These are phyloP conservation scores for Nysson spinosus DNA, from an alignment of 2,888 invertebrate species.

Conservation along the genomic window DNA sequence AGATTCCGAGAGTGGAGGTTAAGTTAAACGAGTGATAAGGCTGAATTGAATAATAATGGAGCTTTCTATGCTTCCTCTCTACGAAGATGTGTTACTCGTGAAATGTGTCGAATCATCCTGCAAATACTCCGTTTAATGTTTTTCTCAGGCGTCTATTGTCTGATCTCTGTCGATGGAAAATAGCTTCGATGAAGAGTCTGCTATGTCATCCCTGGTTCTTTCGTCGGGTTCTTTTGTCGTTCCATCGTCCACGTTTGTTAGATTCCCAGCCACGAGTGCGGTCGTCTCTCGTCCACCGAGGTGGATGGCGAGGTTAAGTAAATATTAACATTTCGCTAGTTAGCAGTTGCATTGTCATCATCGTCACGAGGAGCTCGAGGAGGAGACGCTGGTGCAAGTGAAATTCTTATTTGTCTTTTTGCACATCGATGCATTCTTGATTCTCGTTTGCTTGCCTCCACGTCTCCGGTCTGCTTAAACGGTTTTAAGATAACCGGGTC, in stretches of 20 bases:
- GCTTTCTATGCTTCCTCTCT: constrained; percentile 2
- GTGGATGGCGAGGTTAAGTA: constrained; percentile 62
- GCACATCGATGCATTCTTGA: background rate
- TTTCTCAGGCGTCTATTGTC: constrained; percentile 33
- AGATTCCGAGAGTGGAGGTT: no score
- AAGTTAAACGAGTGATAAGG: constrained; percentile 4
- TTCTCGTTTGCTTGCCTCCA: background rate
- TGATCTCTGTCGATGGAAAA: constrained; percentile 47
- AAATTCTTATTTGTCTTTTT: constrained; percentile 3
- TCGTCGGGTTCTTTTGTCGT: constrained; percentile 29
- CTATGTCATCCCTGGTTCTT: constrained; percentile 30
- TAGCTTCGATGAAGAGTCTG: constrained; percentile 34
- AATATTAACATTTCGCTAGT: constrained; percentile 70
- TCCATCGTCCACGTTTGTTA: constrained; percentile 31
- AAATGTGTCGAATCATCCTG: constrained; percentile 38
- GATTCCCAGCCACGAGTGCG: constrained; percentile 28
- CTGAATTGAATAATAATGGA: constrained; percentile 1
- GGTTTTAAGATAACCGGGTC: background rate
- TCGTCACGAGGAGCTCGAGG: constrained; percentile 32
- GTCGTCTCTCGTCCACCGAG: constrained; percentile 29
- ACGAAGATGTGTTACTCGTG: constrained; percentile 1
- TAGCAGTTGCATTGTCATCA: constrained; percentile 64
- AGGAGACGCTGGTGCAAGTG: background rate
- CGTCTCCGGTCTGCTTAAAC: background rate
- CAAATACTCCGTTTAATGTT: constrained; percentile 41